These are phyloP conservation scores for Phoxinus phoxinus DNA, from an alignment of 2,113 vertebrate genomes.

Conservation along the genomic window DNA sequence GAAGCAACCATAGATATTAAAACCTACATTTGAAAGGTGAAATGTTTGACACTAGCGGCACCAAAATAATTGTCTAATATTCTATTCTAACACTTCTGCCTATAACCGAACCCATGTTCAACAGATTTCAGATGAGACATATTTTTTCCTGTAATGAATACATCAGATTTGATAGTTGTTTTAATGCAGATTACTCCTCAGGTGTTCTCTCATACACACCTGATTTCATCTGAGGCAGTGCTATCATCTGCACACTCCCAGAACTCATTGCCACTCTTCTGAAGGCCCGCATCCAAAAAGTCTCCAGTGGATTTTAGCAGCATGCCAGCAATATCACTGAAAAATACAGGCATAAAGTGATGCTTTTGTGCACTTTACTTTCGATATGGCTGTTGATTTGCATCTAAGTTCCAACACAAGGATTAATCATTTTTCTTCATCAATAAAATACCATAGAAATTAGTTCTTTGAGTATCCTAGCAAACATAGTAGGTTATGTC, in stretches of 20 bases:
- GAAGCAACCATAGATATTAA: neutral
- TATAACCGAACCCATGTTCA: neutral
- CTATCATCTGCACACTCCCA: constrained; percentile 92
- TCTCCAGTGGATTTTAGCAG: constrained; percentile 95
- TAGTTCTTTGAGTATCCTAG: too few species aligned
- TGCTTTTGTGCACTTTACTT: neutral
- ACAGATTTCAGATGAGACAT: neutral
- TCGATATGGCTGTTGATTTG: neutral
- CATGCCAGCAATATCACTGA: constrained; percentile 95
- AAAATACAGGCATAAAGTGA: neutral
- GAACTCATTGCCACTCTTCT: constrained; percentile 90
- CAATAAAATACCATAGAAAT: neutral
- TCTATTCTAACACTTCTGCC: neutral
- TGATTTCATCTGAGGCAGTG: constrained; percentile 92
- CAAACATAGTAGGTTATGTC: too few species aligned
- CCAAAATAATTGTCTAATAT: neutral
- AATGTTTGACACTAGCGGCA: neutral
- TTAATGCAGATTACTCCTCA: too few species aligned
- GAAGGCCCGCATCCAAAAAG: constrained; percentile 89
- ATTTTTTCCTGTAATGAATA: constrained; percentile 27
- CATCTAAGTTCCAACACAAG: neutral
- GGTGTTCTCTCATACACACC: constrained; percentile 69
- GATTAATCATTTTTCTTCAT: neutral
- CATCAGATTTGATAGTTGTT: neutral
- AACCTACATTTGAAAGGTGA: neutral